These are phyloP conservation scores for Seira musarum DNA, from an alignment of 2,888 invertebrate genomes.

Conservation along the genomic window DNA sequence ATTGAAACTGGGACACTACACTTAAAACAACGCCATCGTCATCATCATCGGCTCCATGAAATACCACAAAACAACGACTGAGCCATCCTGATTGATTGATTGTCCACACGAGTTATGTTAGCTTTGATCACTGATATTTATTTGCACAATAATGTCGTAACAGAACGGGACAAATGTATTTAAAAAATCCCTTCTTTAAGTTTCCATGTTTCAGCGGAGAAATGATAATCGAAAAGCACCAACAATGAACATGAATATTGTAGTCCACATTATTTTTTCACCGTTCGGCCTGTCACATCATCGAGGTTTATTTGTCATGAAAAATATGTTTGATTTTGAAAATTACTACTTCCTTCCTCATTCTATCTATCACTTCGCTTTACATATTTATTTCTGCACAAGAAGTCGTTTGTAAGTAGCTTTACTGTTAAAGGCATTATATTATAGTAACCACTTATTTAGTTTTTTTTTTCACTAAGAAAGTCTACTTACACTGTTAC, in stretches of 20 bases:
- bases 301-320: background rate
- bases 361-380: background rate
- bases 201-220: no score
- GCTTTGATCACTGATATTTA: no score
- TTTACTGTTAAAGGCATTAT: conserved; percentile 7
- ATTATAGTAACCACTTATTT: background rate
- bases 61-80: no score
- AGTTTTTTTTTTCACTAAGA: background rate
- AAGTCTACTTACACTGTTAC: conserved; percentile 3
- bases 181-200: no score
- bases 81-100: no score
- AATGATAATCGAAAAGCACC: no score
- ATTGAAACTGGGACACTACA: background rate
- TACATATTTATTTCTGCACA: conserved; percentile 1
- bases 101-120: no score
- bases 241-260: no score
- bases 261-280: no score
- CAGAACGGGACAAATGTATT: no score
- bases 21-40: background rate
- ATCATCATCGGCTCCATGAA: background rate
- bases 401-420: background rate
- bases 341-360: background rate
- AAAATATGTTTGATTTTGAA: background rate
- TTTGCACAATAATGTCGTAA: no score
- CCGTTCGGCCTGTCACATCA: no score